Base-by-base conservation (phyloP, 2,888 invertebrate species). In the Agriopis marginaria region DNA sequence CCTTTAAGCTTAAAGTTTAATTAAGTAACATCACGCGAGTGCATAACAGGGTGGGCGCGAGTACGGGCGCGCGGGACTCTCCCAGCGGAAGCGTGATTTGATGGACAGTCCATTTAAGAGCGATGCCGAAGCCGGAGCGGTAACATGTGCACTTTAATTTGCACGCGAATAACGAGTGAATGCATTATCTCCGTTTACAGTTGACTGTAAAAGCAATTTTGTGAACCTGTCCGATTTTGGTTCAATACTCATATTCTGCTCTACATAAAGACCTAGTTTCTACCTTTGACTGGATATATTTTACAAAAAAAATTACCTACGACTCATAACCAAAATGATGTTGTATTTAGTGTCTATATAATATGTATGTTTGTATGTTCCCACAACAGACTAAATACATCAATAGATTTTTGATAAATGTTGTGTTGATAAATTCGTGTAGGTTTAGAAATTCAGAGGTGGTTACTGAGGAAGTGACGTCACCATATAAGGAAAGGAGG, bases 1-100 rank as follows among this genome's bases (percentile, higher is more conserved):
- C 88, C 87, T 82, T 90, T 89, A 87, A 89, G 90, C 89, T 88
- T 88, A 86, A 89, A 89, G 82, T 90, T 91, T 89, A 91, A 91
- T 91, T 91, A 91, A 90, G 82, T 82, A 86, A 86, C 83, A 87
- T 85, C 90, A 91, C 89, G 90, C 90, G 83, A 90, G 81, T 83
- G 84, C 80, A 82, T 72, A 77, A 78, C 79, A 76, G 73, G 76
- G 64, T 63, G 72, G 72, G 76, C 66, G 68, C 71, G 66, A 68
- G 70, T 69, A 72, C 68, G 72, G 70, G 75, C 70, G 73, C 68
- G 61, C 69, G 63, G 70, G 70, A 51, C 63, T 50, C 45, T 55
- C 72, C 66, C 75, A 77, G 76, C 77, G 79, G 79, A 80, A 78
- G 75, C 78, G 78, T 75, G 76, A 83, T 85, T 82, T 88, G 86